Evolutionary conservation across 1,140 invertebrate genomes (phyloP).

Genomic region (Meloidogyne hapla): DNA sequence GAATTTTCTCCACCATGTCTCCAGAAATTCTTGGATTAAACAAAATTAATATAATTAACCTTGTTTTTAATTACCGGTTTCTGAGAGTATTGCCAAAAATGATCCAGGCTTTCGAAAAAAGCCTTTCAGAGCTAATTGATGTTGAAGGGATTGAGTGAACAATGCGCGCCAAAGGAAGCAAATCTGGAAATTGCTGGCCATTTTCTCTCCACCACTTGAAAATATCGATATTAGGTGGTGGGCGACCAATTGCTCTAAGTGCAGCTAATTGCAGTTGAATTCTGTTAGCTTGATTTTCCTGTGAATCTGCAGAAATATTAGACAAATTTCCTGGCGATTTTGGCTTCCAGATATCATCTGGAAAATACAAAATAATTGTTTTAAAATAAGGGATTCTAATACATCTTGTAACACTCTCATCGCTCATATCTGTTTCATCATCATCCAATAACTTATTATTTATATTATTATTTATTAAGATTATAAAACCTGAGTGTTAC

Average conservation of each 20-base stretch:
- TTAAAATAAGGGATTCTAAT: no score
- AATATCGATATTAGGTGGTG: background rate
- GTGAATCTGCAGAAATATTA: no score
- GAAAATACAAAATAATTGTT: no score
- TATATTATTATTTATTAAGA: no score
- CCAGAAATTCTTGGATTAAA: no score
- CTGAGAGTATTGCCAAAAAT: background rate
- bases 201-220: slow-evolving; percentile 4
- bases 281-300: background rate
- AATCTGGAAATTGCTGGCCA: background rate
- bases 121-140: background rate
- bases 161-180: background rate
- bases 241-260: background rate
- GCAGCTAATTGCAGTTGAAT: background rate
- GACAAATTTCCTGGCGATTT: no score
- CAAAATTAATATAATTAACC: background rate
- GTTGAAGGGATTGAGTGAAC: background rate
- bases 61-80: slow-evolving; percentile 7
- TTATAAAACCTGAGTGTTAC: no score
- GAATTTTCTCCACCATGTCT: background rate
- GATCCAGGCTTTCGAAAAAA: background rate
- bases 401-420: no score
- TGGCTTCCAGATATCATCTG: no score
- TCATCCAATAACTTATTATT: no score
- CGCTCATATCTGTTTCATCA: no score